Conservation (phyloP, 2,113 vertebrate species). For the Falcunculus frontatus region DNA sequence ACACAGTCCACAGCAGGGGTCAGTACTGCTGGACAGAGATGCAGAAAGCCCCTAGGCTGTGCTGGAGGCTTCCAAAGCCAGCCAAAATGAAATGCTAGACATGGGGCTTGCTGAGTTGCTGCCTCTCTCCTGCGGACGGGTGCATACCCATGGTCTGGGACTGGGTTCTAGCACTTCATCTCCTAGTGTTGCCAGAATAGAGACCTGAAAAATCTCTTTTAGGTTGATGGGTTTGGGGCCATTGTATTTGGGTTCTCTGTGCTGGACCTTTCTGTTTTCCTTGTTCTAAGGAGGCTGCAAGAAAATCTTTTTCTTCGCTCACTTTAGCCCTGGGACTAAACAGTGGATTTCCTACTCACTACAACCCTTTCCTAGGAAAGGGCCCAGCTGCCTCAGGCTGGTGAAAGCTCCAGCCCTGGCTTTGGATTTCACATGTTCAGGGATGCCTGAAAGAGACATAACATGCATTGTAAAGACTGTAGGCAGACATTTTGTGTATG, state of each 20-base stretch:
- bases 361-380: background rate
- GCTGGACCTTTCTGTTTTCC: background rate
- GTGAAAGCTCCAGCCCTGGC: background rate
- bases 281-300: background rate
- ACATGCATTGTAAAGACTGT: background rate
- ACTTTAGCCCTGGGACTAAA: background rate
- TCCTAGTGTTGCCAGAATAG: background rate
- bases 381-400: background rate
- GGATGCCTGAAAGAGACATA: background rate
- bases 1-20: rapidly evolving
- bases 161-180: background rate
- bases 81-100: background rate
- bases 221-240: background rate
- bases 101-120: background rate
- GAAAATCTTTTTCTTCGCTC: background rate
- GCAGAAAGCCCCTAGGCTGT: background rate
- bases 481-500: background rate
- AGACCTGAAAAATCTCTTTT: background rate
- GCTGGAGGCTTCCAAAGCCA: background rate
- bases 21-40: background rate
- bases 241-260: background rate
- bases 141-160: background rate
- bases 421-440: background rate
- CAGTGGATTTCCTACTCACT: background rate
- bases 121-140: background rate